These are phyloP conservation scores for Aphis craccivora DNA, from an alignment of 1,140 invertebrate species.

Conservation along the genomic window DNA sequence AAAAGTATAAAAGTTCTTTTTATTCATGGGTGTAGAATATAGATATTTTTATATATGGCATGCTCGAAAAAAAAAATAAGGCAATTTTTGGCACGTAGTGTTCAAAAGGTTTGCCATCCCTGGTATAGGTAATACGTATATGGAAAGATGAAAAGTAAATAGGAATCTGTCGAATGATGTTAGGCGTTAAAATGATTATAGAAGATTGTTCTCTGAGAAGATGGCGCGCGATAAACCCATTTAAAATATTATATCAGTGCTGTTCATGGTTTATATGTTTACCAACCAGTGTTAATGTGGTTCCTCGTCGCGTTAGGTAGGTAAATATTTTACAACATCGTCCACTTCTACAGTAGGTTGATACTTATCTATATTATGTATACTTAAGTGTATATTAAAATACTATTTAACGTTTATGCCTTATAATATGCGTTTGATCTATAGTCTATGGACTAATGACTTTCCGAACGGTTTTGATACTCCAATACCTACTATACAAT, in stretches of 20 bases:
- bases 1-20: too few relatives aligned
- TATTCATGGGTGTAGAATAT: too few relatives aligned
- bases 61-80: too few relatives aligned
- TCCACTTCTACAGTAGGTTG: not conserved
- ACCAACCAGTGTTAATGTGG: not conserved
- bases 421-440: not conserved
- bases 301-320: not conserved
- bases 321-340: not conserved
- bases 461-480: not conserved
- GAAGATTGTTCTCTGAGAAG: too few relatives aligned
- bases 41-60: too few relatives aligned
- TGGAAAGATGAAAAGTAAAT: not conserved
- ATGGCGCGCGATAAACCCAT: not conserved
- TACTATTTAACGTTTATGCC: not conserved
- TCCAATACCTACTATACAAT: not conserved
- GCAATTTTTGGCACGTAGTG: too few relatives aligned
- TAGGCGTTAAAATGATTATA: not conserved
- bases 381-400: not conserved
- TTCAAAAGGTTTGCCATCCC: too few relatives aligned
- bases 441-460: not conserved
- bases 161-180: not conserved
- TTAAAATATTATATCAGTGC: not conserved
- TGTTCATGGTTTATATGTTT: not conserved
- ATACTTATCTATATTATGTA: not conserved
- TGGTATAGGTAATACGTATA: too few relatives aligned